Percentiles rank a stretch among this genome's conserved stretches.
Conservation (phyloP, 2,113 vertebrate species). For the Gila orcuttii region DNA sequence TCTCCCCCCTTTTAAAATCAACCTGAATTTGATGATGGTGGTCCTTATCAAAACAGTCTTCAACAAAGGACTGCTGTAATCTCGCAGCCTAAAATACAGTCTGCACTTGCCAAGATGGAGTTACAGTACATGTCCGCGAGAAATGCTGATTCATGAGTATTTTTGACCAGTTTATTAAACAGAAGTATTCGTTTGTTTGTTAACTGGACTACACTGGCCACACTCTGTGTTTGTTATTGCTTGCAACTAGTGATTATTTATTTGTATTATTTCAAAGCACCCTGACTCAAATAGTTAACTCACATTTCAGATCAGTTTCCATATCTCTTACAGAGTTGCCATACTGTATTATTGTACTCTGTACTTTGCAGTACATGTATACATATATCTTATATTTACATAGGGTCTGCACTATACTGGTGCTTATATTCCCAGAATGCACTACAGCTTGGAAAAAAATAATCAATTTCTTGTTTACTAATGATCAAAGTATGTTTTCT, state of each 20-base stretch:
- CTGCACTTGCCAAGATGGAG: not conserved
- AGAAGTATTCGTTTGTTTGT: not conserved
- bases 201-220: not conserved
- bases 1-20: not conserved
- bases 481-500: not conserved
- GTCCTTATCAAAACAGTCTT: slow-evolving; percentile 1
- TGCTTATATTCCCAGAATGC: no score
- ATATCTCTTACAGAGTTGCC: no score
- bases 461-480: not conserved
- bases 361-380: not conserved
- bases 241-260: not conserved
- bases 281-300: no score
- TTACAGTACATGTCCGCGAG: not conserved
- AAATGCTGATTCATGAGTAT: not conserved
- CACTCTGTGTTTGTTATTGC: not conserved
- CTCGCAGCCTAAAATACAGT: not conserved
- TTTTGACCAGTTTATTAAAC: not conserved
- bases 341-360: no score
- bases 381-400: not conserved
- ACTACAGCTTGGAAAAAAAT: no score
- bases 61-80: slow-evolving; percentile 1
- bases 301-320: no score
- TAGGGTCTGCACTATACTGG: not conserved
- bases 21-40: slow-evolving; percentile 1
- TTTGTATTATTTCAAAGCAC: not conserved